A percentile compares a stretch with the other conserved stretches of the same genome.
Conservation (phyloP, 1,140 invertebrate genomes). For the Drosophila bocqueti region DNA sequence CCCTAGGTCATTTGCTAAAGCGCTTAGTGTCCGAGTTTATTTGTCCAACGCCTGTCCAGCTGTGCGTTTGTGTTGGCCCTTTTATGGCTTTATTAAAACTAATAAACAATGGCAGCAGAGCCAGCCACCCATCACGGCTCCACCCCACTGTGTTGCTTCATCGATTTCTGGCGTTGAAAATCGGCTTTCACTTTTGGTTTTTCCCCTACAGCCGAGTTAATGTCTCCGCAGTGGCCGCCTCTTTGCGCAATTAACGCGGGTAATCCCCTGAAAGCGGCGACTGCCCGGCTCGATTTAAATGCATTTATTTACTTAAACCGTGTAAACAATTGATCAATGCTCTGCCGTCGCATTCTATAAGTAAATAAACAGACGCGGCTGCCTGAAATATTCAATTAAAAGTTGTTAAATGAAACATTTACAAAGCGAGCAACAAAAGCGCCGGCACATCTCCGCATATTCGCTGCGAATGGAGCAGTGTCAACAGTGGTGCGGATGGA, state of each 20-base stretch:
- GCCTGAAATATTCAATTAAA: constrained; percentile 79
- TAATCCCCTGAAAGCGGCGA: constrained; percentile 35
- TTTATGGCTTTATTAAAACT: constrained; percentile 79
- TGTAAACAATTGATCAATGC: constrained; percentile 74
- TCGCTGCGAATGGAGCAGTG: constrained; percentile 60
- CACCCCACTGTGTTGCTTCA: constrained; percentile 11
- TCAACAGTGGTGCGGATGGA: constrained; percentile 58
- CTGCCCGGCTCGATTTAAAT: constrained; percentile 42
- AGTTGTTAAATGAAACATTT: constrained; percentile 76
- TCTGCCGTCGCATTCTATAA: constrained; percentile 35
- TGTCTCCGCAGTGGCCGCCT: constrained; percentile 40
- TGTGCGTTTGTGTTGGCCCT: constrained; percentile 33
- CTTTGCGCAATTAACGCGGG: constrained; percentile 47
- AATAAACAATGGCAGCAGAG: constrained; percentile 62
- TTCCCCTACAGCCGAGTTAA: constrained; percentile 18
- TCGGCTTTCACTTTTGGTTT: constrained; percentile 42
- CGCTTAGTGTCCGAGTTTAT: constrained; percentile 73
- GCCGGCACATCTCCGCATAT: constrained; percentile 26
- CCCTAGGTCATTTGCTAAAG: constrained; percentile 69
- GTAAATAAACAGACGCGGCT: constrained; percentile 51
- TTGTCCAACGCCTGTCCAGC: constrained; percentile 33
- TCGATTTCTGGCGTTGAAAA: constrained; percentile 44
- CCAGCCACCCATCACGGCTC: not conserved
- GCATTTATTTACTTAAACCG: constrained; percentile 72
- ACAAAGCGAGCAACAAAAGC: constrained; percentile 48